Evolutionary conservation across 1,140 invertebrate species (phyloP).

Genomic region (Lepidurus packardi): DNA sequence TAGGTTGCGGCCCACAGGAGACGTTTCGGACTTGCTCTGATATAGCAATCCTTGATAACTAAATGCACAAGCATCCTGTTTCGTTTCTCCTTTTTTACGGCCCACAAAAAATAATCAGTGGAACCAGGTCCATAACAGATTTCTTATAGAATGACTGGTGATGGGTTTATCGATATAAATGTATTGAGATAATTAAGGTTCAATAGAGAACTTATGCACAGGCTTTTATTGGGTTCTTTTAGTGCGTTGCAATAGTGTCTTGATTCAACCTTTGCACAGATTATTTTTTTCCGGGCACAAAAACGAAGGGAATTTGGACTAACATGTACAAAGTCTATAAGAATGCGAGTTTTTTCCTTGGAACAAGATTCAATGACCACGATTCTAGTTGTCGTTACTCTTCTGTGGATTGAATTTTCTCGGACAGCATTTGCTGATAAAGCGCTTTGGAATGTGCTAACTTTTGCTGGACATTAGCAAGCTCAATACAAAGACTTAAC

Average conservation of each 20-base stretch:
- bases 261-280: background rate
- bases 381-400: background rate
- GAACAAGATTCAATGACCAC: background rate
- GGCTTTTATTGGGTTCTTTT: background rate
- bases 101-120: background rate
- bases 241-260: background rate
- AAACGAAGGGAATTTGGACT: background rate
- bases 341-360: background rate
- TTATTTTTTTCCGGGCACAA: background rate
- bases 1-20: constrained; percentile 74
- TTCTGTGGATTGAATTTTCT: background rate
- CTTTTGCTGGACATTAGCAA: background rate
- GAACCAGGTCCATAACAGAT: background rate
- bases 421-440: background rate
- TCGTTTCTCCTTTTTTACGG: background rate
- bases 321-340: background rate
- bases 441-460: background rate
- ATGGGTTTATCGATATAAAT: background rate
- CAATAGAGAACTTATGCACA: background rate
- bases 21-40: constrained; percentile 84
- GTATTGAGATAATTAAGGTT: background rate
- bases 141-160: background rate
- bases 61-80: background rate
- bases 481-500: background rate
- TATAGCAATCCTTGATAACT: constrained; percentile 44